These are phyloP conservation scores for Mus spicilegus DNA, from an alignment of 2,113 vertebrate genomes.

Conservation along the genomic window DNA sequence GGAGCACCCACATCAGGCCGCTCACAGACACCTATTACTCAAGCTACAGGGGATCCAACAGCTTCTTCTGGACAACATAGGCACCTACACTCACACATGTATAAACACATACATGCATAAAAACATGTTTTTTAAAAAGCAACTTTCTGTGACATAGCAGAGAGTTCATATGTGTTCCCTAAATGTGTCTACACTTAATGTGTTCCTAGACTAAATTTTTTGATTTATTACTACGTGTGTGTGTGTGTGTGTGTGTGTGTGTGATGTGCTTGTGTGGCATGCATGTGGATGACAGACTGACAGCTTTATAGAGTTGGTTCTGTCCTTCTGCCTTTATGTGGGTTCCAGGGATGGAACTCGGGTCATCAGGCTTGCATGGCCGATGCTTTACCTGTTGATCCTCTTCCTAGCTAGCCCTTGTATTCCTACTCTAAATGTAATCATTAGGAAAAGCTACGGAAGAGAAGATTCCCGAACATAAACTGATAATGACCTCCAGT, in stretches of 20 bases:
- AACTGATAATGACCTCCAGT: background rate
- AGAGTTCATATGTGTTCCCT: background rate
- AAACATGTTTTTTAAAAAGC: background rate
- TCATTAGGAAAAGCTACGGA: background rate
- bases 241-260: background rate
- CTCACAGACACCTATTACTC: background rate
- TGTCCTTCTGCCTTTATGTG: background rate
- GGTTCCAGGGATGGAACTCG: background rate
- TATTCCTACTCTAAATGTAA: background rate
- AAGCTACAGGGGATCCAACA: background rate
- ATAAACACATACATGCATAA: background rate
- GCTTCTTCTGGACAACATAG: background rate
- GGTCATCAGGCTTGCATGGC: background rate
- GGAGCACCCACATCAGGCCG: background rate
- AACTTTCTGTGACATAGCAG: background rate
- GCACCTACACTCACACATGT: background rate
- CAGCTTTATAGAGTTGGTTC: background rate
- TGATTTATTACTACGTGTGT: background rate
- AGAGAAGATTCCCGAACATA: background rate
- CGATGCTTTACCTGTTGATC: background rate
- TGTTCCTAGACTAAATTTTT: background rate
- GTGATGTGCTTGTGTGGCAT: background rate
- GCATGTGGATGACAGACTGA: background rate
- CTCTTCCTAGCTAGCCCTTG: background rate
- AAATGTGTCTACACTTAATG: background rate